Conservation (phyloP, 2,888 invertebrate species). For the Pachymerium ferrugineum region DNA sequence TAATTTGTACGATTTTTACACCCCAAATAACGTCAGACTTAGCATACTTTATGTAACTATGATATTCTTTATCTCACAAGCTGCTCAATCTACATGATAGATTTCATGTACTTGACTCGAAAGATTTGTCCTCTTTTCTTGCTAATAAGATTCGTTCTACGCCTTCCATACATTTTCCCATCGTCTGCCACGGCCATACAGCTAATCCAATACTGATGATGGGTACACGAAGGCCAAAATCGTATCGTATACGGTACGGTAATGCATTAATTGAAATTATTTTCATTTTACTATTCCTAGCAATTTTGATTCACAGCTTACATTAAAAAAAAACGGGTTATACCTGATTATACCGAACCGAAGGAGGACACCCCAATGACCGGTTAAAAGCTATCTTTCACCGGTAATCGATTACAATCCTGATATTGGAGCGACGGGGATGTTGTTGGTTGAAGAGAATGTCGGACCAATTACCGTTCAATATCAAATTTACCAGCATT, state of each 20-base stretch:
- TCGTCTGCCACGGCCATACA: neutral
- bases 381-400: neutral
- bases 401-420: neutral
- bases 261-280: neutral
- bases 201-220: neutral
- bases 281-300: neutral
- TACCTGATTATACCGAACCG: neutral
- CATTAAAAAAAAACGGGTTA: neutral
- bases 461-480: too few relatives aligned
- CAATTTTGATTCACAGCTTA: neutral
- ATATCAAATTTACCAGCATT: too few relatives aligned
- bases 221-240: neutral
- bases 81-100: too few relatives aligned
- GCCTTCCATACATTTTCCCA: neutral
- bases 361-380: neutral
- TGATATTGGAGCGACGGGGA: neutral
- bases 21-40: too few relatives aligned
- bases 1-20: too few relatives aligned
- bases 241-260: neutral
- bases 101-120: too few relatives aligned
- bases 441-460: neutral
- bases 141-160: neutral
- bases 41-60: too few relatives aligned
- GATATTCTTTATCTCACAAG: too few relatives aligned
- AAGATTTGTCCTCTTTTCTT: neutral